Evolutionary conservation across 2,888 invertebrate species (phyloP), one percentile per base, ranked within the genome.

Genomic region (Germaria angustata): DNA sequence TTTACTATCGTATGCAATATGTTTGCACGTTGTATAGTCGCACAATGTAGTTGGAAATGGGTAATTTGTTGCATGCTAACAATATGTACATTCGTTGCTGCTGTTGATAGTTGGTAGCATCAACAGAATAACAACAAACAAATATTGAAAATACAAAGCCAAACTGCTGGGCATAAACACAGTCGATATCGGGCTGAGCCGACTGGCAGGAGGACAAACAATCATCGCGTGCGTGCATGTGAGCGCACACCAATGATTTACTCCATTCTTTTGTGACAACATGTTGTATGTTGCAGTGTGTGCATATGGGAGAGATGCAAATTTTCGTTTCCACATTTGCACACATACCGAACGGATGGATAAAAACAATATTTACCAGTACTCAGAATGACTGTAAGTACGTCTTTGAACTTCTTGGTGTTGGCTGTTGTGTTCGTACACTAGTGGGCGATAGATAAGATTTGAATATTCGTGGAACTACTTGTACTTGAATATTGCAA

Each of bases 361-460:
- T 34, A 17, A 66, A n/a, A 68, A 68, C 57, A 71, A 69, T 79
- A 57, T 65, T 75, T 69, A 71, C 69, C 36, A 61, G 46, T 59
- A 75, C 75, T 71, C 75, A 49, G 61, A 71, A 44, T 13, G 63
- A 55, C 51, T 57, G 57, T 51, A 79, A 51, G 32, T 17, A 17
- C 24, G 15, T 46, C 17, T 28, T 28, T 15, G 15, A n/a, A 7
- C 2, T 34, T 17, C 46, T 57, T 66, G 79, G 69, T 79, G 79
- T 76, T 79, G 82, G 17, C 66, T 71, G 71, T 71, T 82, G 59
- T 82, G 79, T 82, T 82, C 66, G 61, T 82, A 82, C 79, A 82
- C 79, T 79, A 79, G 82, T 82, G 82, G 82, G 82, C 82, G 82
- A 82, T 76, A 82, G 82, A 82, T 82, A 82, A 82, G 79, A 82